Percentiles rank a stretch among this genome's conserved stretches.
Evolutionary conservation across 2,888 invertebrate genomes (phyloP).

Genomic region (Scaptomyza reducta): DNA sequence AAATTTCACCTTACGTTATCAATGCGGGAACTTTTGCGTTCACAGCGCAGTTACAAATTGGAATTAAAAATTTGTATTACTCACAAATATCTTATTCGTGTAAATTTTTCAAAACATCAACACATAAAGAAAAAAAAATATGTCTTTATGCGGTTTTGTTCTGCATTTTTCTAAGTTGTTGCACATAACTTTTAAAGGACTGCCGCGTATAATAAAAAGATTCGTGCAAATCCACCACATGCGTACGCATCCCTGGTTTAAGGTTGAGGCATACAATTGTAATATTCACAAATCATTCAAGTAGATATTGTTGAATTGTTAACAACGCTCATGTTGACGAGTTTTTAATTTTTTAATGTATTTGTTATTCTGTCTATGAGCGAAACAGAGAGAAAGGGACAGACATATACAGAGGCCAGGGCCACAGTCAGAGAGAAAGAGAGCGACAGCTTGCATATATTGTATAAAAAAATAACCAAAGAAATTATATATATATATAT

Average conservation of each 20-base stretch:
- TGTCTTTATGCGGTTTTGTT: not conserved
- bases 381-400: constrained; percentile 68
- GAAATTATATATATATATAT: constrained; percentile 52
- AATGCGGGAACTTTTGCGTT: constrained; percentile 11
- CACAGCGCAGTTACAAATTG: not conserved
- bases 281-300: constrained; percentile 75
- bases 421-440: constrained; percentile 69
- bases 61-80: not conserved
- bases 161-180: not conserved
- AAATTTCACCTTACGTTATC: constrained; percentile 17
- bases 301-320: constrained; percentile 84
- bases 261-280: constrained; percentile 11
- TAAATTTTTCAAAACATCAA: not conserved
- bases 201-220: not conserved
- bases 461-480: constrained; percentile 32
- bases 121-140: not conserved
- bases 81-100: not conserved
- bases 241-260: constrained; percentile 31
- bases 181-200: not conserved
- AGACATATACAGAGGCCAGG: constrained; percentile 75
- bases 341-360: constrained; percentile 79
- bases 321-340: constrained; percentile 78
- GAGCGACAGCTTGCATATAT: constrained; percentile 65
- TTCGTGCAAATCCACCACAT: constrained; percentile 26
- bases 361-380: constrained; percentile 79